Conservation (phyloP, 2,797 vertebrate species). For the Parambassis ranga region DNA sequence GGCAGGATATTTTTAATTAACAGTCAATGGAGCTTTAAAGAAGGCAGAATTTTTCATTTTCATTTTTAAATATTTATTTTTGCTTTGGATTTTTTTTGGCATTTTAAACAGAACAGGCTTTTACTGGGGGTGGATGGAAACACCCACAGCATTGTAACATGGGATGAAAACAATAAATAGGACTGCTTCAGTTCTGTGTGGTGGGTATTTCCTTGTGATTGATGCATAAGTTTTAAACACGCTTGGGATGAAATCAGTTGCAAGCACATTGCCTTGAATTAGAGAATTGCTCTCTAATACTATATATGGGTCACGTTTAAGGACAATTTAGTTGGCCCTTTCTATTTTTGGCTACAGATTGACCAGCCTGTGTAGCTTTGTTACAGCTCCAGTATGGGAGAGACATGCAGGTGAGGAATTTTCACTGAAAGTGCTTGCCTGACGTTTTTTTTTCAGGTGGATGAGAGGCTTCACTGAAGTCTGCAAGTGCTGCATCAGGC, state of each 20-base stretch:
- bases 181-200: not conserved
- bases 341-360: not conserved
- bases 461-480: slow-evolving; percentile 63
- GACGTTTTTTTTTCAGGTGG: slow-evolving; percentile 42
- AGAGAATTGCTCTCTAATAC: not conserved
- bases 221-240: not conserved
- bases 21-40: slow-evolving; percentile 48
- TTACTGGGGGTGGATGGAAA: not conserved
- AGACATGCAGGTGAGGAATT: slow-evolving; percentile 31
- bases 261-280: not conserved
- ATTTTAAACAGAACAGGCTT: too few relatives aligned
- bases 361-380: slow-evolving; percentile 13
- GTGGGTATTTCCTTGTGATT: not conserved
- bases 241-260: not conserved
- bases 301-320: not conserved
- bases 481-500: slow-evolving; percentile 65
- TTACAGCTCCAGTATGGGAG: slow-evolving; percentile 23
- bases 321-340: slow-evolving; percentile 6
- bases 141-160: not conserved
- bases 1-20: slow-evolving; percentile 53
- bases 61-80: not conserved
- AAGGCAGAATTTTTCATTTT: slow-evolving; percentile 15
- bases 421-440: slow-evolving; percentile 60
- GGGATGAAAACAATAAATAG: not conserved
- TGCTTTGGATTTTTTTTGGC: not conserved